These are phyloP conservation scores for Lottia scabra DNA, from an alignment of 2,888 invertebrate species.

Conservation along the genomic window DNA sequence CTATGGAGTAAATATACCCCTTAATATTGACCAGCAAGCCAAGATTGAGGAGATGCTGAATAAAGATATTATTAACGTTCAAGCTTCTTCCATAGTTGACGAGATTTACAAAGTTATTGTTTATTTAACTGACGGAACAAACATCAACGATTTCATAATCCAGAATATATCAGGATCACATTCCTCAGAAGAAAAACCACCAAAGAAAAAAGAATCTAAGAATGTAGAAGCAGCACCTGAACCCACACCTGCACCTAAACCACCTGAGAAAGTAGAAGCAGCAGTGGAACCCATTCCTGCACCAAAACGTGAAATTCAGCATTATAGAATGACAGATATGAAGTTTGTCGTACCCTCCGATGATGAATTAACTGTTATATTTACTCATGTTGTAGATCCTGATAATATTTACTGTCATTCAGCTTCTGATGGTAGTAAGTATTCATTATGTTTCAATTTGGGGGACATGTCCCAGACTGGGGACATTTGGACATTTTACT, in stretches of 20 bases:
- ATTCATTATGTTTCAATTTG: no score
- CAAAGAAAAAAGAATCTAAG: no score
- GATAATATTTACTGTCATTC: background rate
- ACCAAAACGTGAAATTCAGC: no score
- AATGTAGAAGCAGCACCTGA: no score
- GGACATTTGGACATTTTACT: no score
- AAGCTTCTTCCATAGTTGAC: constrained; percentile 20
- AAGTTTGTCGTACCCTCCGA: background rate
- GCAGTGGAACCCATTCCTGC: no score
- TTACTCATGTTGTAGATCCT: background rate
- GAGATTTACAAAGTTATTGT: constrained; percentile 22
- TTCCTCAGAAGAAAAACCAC: no score
- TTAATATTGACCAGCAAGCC: constrained; percentile 19
- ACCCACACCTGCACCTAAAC: no score
- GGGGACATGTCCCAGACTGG: no score
- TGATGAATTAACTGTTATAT: background rate
- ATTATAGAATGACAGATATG: background rate
- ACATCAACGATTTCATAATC: background rate
- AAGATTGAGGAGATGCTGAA: constrained; percentile 29
- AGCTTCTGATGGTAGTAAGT: background rate
- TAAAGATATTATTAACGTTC: constrained; percentile 22
- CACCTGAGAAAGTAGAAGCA: no score
- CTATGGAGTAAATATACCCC: constrained; percentile 26
- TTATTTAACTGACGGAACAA: constrained; percentile 12
- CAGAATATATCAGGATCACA: no score